phyloP scores from a whole-genome alignment of 2,797 vertebrate genomes.

The Arnoldichthys spilopterus region DNA sequence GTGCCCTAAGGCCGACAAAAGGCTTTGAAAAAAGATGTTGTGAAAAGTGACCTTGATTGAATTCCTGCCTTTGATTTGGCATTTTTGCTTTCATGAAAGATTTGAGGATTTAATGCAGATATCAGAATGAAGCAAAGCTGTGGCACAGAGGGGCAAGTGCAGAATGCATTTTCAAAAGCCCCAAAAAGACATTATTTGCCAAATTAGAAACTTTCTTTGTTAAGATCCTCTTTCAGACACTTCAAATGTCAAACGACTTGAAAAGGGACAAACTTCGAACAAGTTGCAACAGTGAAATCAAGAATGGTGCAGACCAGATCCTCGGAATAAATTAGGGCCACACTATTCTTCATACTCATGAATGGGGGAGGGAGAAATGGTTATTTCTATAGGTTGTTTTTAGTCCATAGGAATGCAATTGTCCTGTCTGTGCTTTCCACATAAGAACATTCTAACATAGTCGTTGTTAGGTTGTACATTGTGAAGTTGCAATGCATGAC shows the following conservation, averaged over 20 bases:
- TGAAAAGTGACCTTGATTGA: conserved; percentile 3
- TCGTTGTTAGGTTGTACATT: too few relatives aligned
- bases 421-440: too few relatives aligned
- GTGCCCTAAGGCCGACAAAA: conserved; percentile 9
- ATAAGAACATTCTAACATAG: too few relatives aligned
- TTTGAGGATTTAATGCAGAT: conserved; percentile 1
- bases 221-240: conserved; percentile 1
- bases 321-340: too few relatives aligned
- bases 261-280: conserved; percentile 16
- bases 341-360: too few relatives aligned
- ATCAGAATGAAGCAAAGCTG: not conserved
- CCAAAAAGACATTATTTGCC: conserved; percentile 11
- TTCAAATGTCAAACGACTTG: conserved; percentile 33
- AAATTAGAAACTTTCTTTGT: conserved; percentile 8
- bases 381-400: too few relatives aligned
- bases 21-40: conserved; percentile 31
- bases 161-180: not conserved
- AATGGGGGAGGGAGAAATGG: too few relatives aligned
- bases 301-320: too few relatives aligned
- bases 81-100: conserved; percentile 4
- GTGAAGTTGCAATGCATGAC: too few relatives aligned
- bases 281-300: not conserved
- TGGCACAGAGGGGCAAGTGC: not conserved
- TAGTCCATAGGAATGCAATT: too few relatives aligned
- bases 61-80: not conserved